phyloP scores from a whole-genome alignment of 1,140 invertebrate genomes.

The Drosophila arawakana region DNA sequence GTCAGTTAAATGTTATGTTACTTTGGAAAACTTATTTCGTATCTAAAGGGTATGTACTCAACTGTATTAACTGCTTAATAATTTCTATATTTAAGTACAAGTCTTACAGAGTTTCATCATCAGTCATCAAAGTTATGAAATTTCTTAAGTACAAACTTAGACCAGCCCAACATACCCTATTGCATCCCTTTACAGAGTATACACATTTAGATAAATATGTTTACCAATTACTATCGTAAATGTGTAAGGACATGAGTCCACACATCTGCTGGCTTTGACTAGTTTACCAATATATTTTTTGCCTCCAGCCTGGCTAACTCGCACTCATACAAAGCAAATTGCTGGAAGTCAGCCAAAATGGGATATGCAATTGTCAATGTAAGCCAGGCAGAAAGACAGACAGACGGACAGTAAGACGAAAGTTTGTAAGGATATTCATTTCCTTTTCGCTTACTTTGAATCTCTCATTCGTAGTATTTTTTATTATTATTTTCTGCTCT shows the following conservation, averaged over 20 bases:
- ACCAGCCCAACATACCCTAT: background rate
- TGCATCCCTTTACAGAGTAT: background rate
- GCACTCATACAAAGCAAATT: conserved; percentile 28
- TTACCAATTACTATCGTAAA: conserved; percentile 12
- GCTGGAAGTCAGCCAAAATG: conserved; percentile 33
- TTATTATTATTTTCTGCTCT: background rate
- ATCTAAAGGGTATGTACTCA: too few relatives aligned
- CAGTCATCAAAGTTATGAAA: too few relatives aligned
- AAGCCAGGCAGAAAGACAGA: background rate
- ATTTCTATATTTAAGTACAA: too few relatives aligned
- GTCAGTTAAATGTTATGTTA: too few relatives aligned
- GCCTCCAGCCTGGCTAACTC: background rate
- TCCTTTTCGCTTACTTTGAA: background rate
- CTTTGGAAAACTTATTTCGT: too few relatives aligned
- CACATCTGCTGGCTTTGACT: background rate
- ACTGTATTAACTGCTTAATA: too few relatives aligned
- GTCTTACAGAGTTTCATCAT: too few relatives aligned
- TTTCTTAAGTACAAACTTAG: too few relatives aligned
- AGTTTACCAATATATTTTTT: conserved; percentile 6
- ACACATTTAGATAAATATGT: conserved; percentile 19
- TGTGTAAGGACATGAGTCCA: conserved; percentile 6
- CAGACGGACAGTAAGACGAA: background rate
- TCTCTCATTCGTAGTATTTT: background rate
- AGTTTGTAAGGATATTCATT: conserved; percentile 1
- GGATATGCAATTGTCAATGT: conserved; percentile 1